Percentiles rank a stretch among this genome's conserved stretches.
These are phyloP conservation scores for Gambusia holbrooki DNA, from an alignment of 2,113 vertebrate genomes.

Conservation along the genomic window DNA sequence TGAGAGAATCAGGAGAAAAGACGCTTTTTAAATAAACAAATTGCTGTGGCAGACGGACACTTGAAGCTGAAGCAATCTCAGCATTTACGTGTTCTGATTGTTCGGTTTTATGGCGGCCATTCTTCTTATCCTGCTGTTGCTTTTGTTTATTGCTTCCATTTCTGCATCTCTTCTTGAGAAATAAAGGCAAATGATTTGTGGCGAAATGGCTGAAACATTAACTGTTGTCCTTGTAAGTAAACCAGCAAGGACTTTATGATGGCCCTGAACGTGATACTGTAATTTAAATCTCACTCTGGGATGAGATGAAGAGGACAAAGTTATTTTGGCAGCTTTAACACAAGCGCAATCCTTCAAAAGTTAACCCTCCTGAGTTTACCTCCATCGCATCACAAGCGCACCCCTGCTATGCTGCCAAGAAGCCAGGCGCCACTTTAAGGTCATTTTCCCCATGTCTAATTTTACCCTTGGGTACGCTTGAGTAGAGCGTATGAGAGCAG, in stretches of 20 bases:
- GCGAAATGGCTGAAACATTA: constrained; percentile 64
- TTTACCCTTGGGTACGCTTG: constrained; percentile 79
- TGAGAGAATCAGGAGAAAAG: constrained; percentile 42
- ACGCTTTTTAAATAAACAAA: constrained; percentile 34
- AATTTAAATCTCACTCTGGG: constrained; percentile 47
- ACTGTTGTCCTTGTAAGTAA: constrained; percentile 65
- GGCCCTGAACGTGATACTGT: constrained; percentile 44
- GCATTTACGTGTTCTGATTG: constrained; percentile 21
- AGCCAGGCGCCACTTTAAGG: constrained; percentile 68
- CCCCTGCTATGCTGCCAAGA: constrained; percentile 59
- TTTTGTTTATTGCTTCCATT: constrained; percentile 32
- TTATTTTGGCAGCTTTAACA: constrained; percentile 59
- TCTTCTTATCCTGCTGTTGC: constrained; percentile 21
- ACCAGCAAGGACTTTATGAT: constrained; percentile 58
- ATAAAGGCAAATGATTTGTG: constrained; percentile 61
- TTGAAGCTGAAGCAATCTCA: constrained; percentile 21
- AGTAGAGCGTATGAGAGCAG: constrained; percentile 74
- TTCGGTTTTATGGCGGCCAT: constrained; percentile 18
- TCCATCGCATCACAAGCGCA: constrained; percentile 56
- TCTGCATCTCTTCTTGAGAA: constrained; percentile 2
- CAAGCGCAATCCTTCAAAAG: constrained; percentile 62
- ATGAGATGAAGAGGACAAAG: constrained; percentile 45
- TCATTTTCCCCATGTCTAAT: constrained; percentile 80
- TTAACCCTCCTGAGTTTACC: constrained; percentile 65
- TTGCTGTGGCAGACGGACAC: constrained; percentile 17